Evolutionary conservation across 2,113 vertebrate species (phyloP).

Genomic region (Odobenus rosmarus): DNA sequence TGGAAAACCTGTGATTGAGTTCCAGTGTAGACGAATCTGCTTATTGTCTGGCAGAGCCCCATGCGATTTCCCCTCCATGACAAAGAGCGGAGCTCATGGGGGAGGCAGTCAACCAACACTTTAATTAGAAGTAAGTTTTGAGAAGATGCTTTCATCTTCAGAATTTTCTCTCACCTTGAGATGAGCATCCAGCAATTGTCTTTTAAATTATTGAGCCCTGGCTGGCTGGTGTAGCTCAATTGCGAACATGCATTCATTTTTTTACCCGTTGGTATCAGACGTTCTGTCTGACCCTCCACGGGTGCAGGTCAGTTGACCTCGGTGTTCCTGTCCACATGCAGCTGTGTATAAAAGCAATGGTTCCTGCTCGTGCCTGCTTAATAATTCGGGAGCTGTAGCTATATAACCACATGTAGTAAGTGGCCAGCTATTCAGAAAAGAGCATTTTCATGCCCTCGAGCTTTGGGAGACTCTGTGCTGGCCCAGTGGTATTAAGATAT

Average conservation of each 20-base stretch:
- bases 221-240: slow-evolving; percentile 70
- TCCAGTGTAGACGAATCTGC: not conserved
- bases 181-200: slow-evolving; percentile 80
- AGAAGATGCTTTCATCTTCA: slow-evolving; percentile 81
- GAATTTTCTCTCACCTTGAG: slow-evolving; percentile 87
- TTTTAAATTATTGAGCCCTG: slow-evolving; percentile 83
- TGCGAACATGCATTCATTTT: slow-evolving; percentile 86
- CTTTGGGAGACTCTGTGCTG: not conserved
- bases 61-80: not conserved
- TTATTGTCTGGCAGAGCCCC: not conserved
- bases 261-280: slow-evolving; percentile 76
- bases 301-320: slow-evolving; percentile 26
- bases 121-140: slow-evolving; percentile 85
- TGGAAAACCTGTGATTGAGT: not conserved
- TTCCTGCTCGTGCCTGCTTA: not conserved
- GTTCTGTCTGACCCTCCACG: slow-evolving; percentile 65
- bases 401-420: not conserved
- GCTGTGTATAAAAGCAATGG: not conserved
- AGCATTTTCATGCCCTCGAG: not conserved
- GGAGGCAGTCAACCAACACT: slow-evolving; percentile 77
- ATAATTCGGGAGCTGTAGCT: not conserved
- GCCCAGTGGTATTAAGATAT: not conserved
- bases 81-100: slow-evolving; percentile 49
- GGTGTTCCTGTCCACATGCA: accelerated
- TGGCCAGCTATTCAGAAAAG: not conserved